Evolutionary conservation across 2,888 invertebrate genomes (phyloP).

Genomic region (Parnassius mnemosyne): DNA sequence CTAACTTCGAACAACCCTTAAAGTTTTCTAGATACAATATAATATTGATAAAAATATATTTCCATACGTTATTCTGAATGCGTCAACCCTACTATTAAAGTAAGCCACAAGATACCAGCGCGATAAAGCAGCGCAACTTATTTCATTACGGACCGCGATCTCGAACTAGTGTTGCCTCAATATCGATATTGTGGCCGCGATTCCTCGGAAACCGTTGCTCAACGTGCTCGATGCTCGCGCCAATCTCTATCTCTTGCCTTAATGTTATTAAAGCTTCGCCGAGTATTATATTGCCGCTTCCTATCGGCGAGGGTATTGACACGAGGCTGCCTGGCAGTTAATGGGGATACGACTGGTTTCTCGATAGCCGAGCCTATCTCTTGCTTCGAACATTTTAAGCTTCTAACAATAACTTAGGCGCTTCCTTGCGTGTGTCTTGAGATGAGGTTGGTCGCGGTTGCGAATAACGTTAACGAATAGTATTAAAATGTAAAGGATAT

Average conservation of each 20-base stretch:
- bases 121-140: conserved; percentile 45
- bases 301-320: background rate
- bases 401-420: no score
- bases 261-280: conserved; percentile 12
- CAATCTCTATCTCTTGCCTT: conserved; percentile 7
- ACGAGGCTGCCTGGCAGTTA: background rate
- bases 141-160: conserved; percentile 47
- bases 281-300: background rate
- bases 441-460: no score
- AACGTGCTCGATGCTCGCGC: background rate
- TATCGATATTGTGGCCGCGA: conserved; percentile 28
- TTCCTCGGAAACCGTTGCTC: background rate
- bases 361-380: background rate
- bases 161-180: conserved; percentile 26
- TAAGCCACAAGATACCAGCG: conserved; percentile 2
- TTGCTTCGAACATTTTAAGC: background rate
- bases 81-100: background rate
- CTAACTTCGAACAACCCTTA: no score
- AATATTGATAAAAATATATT: no score
- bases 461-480: no score
- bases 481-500: no score
- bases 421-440: no score
- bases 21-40: no score
- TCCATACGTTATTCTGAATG: no score
- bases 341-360: background rate